Percentiles rank a stretch among this genome's conserved stretches.
These are phyloP conservation scores for Bombus waltoni DNA, from an alignment of 1,140 invertebrate genomes.

Conservation along the genomic window DNA sequence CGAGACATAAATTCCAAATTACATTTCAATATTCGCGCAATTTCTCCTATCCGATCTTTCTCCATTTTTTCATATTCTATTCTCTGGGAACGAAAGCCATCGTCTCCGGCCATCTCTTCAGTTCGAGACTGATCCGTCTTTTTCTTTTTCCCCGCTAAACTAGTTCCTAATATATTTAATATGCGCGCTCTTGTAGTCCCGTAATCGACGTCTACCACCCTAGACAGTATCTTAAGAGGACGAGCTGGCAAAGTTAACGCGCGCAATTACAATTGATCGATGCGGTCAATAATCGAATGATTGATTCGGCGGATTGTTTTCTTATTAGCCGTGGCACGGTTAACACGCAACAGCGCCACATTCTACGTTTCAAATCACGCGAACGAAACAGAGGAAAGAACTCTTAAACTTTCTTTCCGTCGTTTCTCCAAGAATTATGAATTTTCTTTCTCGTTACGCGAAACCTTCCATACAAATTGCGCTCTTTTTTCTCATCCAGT, in stretches of 20 bases:
- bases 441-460: not conserved
- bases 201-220: not conserved
- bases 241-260: not conserved
- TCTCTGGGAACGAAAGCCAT: not conserved
- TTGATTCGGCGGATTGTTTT: not conserved
- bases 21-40: not conserved
- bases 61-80: not conserved
- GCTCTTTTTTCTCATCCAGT: too few relatives aligned
- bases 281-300: slow-evolving; percentile 5
- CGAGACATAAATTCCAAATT: not conserved
- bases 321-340: not conserved
- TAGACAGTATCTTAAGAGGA: too few relatives aligned
- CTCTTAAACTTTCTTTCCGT: not conserved
- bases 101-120: not conserved
- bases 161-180: slow-evolving; percentile 15
- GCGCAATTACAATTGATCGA: not conserved
- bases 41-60: not conserved
- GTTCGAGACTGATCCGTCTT: not conserved
- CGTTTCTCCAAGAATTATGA: fast-evolving
- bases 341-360: not conserved
- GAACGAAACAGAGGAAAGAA: not conserved
- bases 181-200: not conserved
- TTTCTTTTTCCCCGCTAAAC: not conserved
- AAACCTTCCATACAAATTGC: not conserved
- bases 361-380: not conserved